Percentiles rank a stretch among this genome's conserved stretches.
Conservation (phyloP, 2,113 vertebrate species). For the Amphiprion percula region DNA sequence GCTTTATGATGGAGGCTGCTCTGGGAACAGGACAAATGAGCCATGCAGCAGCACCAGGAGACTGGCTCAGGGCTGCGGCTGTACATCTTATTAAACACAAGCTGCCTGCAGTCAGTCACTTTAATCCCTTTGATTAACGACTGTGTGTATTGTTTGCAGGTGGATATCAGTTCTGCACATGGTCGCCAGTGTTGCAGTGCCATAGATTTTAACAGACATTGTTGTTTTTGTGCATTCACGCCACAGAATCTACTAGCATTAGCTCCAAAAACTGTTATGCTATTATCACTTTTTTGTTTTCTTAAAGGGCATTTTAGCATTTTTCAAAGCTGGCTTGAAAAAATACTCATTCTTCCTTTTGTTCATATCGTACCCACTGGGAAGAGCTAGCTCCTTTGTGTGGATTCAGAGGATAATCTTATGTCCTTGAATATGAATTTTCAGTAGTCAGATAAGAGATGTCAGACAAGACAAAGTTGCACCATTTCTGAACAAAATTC, state of each 20-base stretch:
- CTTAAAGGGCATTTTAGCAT: neutral
- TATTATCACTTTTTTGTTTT: slow-evolving; percentile 1
- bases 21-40: slow-evolving; percentile 75
- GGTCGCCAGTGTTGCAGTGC: neutral
- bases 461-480: too few species aligned
- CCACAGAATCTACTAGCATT: neutral
- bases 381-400: too few species aligned
- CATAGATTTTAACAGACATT: slow-evolving; percentile 23
- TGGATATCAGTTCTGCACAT: slow-evolving; percentile 3
- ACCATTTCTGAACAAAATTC: too few species aligned
- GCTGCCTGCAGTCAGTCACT: slow-evolving; percentile 51
- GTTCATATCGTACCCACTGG: too few species aligned
- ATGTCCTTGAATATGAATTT: too few species aligned
- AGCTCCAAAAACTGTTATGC: slow-evolving; percentile 2
- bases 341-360: too few species aligned
- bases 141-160: slow-evolving; percentile 40
- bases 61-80: slow-evolving; percentile 49
- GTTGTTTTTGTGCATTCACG: slow-evolving; percentile 29
- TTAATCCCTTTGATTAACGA: slow-evolving; percentile 66
- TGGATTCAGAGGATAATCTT: too few species aligned
- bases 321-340: neutral
- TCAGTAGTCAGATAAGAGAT: too few species aligned
- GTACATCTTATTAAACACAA: slow-evolving; percentile 66
- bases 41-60: slow-evolving; percentile 68
- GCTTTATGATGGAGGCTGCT: slow-evolving; percentile 66